phyloP scores from a whole-genome alignment of 2,113 vertebrate genomes.

The Heterocephalus glaber region DNA sequence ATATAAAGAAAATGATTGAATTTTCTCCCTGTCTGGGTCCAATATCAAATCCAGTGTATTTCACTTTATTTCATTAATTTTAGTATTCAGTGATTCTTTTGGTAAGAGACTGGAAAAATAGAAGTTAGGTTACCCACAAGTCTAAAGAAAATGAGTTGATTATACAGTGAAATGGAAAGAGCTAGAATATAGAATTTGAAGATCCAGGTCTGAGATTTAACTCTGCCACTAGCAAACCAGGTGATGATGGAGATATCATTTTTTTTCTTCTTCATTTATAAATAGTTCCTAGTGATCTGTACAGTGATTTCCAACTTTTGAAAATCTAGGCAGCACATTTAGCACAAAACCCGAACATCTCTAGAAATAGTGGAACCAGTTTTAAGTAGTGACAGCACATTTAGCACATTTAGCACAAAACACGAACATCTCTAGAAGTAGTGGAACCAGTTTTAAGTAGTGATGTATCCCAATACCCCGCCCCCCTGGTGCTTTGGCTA shows the following conservation, averaged over 20 bases:
- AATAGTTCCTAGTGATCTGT: not conserved
- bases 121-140: not conserved
- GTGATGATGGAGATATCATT: not conserved
- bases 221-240: not conserved
- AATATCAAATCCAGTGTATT: not conserved
- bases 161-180: not conserved
- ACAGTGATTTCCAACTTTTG: constrained; percentile 26
- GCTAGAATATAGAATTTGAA: not conserved
- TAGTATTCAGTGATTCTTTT: not conserved
- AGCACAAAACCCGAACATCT: not conserved
- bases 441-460: not conserved
- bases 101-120: not conserved
- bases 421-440: not conserved
- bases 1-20: not conserved
- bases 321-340: not conserved
- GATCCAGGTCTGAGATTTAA: not conserved
- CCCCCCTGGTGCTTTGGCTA: not conserved
- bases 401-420: not conserved
- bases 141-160: not conserved
- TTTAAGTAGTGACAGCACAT: not conserved
- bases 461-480: not conserved
- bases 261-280: not conserved
- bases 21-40: not conserved
- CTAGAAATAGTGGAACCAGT: not conserved
- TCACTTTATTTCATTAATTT: not conserved